phyloP scores from a whole-genome alignment of 2,113 vertebrate species.

The Prochilodus magdalenae region DNA sequence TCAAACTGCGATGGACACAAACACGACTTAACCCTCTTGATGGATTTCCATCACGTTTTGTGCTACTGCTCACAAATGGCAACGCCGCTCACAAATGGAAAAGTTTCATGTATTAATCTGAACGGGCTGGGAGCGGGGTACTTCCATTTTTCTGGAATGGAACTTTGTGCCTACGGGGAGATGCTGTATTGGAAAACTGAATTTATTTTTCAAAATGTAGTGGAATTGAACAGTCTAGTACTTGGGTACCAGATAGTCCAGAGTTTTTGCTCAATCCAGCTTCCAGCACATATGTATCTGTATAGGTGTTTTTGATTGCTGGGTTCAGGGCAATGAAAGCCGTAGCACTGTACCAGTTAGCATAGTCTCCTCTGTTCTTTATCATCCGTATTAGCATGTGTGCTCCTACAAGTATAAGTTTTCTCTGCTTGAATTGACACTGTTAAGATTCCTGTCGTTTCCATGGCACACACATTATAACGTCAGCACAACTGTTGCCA shows the following conservation, averaged over 20 bases:
- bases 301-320: neutral
- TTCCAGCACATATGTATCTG: neutral
- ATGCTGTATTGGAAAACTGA: neutral
- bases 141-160: neutral
- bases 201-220: neutral
- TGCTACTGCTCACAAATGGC: neutral
- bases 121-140: neutral
- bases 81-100: neutral
- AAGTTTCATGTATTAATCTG: neutral
- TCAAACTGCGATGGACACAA: too few species aligned
- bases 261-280: neutral
- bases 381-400: neutral
- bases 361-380: neutral
- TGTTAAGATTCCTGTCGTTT: too few species aligned
- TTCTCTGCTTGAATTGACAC: neutral
- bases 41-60: neutral
- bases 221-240: neutral
- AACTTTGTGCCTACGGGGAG: neutral
- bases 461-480: too few species aligned
- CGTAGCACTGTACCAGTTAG: neutral
- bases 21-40: neutral
- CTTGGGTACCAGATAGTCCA: neutral
- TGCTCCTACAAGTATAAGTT: neutral
- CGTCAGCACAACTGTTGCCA: too few species aligned
- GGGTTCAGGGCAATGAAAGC: neutral